Evolutionary conservation across 2,888 invertebrate species (phyloP), one percentile per base, ranked within the genome.

Genomic region (Anodontia alba): DNA sequence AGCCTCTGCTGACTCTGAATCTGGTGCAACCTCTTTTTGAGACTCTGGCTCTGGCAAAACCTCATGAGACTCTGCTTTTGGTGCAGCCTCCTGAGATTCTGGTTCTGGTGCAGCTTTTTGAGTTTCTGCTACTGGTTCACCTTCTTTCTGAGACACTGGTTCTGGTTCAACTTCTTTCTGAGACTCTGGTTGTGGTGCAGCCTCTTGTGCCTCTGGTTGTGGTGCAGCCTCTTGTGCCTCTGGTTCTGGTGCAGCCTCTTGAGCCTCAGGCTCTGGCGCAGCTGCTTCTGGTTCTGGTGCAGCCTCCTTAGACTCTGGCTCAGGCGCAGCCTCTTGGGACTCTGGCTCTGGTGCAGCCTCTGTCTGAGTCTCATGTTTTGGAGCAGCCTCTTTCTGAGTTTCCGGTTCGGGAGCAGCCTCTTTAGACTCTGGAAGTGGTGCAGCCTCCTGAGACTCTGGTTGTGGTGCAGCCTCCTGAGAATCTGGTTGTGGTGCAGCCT

Each of bases 341-440:
- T 20, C 42, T n/a, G 74, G 29, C 23, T 71, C 72, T 42, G 49
- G 20, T 23, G 26, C 62, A 12, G 26, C 62, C 38, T 68, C 68
- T 43, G 70, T 29, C 66, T 62, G 62, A n/a, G n/a, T n/a, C n/a
- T n/a, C n/a, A n/a, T 12, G n/a, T 51, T 73, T 38, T 36, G 31
- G 72, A 33, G 20, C 51, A 10, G 36, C n/a, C n/a, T 54, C 62
- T 23, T 23, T 17, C 1, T 57, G 57, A 15, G 26, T 23, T 38
- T 36, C 62, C 12, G 42, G 46, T 54, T 54, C 54, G 0, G 54
- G 42, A 26, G 31, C 46, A 43, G 42, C 69, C 29, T 15, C 12
- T 42, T 15, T 38, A 7, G 54, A 23, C 23, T 38, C 38, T 38
- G 38, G 38, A 8, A 8, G 2, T 62, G 73, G 17, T 71, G 23